These are phyloP conservation scores for Augiades crinisus DNA, from an alignment of 2,888 invertebrate species.

Conservation along the genomic window DNA sequence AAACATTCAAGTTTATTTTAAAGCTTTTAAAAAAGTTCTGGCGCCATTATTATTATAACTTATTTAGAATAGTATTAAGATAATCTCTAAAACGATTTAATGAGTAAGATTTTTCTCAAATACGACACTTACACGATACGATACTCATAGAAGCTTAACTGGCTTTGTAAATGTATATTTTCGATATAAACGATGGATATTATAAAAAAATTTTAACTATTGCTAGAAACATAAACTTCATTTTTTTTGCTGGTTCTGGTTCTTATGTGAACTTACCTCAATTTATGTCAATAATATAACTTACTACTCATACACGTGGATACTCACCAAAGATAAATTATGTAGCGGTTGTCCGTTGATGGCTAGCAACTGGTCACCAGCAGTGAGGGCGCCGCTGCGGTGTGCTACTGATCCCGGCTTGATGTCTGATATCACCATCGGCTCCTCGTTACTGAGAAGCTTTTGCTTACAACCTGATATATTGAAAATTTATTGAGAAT, in stretches of 20 bases:
- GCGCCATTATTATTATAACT: too few species aligned
- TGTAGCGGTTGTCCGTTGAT: conserved; percentile 92
- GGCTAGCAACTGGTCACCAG: conserved; percentile 93
- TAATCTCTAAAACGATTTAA: too few species aligned
- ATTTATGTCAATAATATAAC: too few species aligned
- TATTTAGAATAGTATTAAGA: too few species aligned
- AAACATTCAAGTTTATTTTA: too few species aligned
- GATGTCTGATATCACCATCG: conserved; percentile 93
- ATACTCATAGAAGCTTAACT: conserved; percentile 19
- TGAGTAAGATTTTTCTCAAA: not conserved
- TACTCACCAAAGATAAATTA: conserved; percentile 83
- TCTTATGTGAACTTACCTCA: too few species aligned
- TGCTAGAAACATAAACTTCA: too few species aligned
- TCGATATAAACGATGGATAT: too few species aligned
- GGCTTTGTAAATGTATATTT: too few species aligned
- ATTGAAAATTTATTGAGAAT: too few species aligned
- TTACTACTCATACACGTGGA: not conserved
- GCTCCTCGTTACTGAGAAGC: conserved; percentile 82
- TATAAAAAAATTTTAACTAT: not conserved
- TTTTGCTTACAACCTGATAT: conserved; percentile 75
- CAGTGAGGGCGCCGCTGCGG: conserved; percentile 91
- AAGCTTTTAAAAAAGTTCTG: too few species aligned
- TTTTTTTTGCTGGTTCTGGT: too few species aligned
- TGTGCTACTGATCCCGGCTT: conserved; percentile 95
- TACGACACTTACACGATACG: conserved; percentile 4